Evolutionary conservation across 2,797 vertebrate genomes (phyloP), one percentile per base, ranked within the genome.

Genomic region (Dendrocincla fuliginosa): DNA sequence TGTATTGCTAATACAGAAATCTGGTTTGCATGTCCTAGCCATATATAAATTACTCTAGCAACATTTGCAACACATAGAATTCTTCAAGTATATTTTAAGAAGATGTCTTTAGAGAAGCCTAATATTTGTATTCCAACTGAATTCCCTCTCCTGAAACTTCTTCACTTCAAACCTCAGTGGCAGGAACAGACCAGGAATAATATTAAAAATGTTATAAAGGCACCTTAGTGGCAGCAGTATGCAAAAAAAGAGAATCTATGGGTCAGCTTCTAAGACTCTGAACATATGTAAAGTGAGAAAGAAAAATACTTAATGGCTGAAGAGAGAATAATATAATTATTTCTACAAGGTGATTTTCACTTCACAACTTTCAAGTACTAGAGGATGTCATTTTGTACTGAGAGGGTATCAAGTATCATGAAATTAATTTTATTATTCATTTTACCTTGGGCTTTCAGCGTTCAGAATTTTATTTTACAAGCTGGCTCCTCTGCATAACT

Each of bases 311-410:
- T 93, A 96, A 94, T 96, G 91, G 27, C 87, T 86, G 90, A 93
- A 87, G 91, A 94, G 95, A 97, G 86, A 94, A 61, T 96, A 93
- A 95, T 96, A 55, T 87, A 95, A 97, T 97, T 94, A 95, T 96
- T 97, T 97, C 96, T 97, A 87, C 89, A 93, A 96, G 96, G 96
- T 91, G 91, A 90, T 96, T 97, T 95, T 93, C 52, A 89, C 44
- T 84, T 97, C 95, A 93, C 84, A 95, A 83, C 87, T 96, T 97
- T 76, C 63, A 84, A 96, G 84, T 93, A 86, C 91, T 94, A 87
- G 68, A 92, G 82, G 89, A 94, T 96, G 93, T 96, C 90, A 93
- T 95, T 97, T 95, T 93, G 64, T 95, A 68, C 16, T 44, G 89
- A 94, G 49, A 87, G 74, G 53, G 56, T 92, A 92, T 80, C 81